Conservation (phyloP, 2,888 invertebrate genomes). For the Tineola bisselliella region DNA sequence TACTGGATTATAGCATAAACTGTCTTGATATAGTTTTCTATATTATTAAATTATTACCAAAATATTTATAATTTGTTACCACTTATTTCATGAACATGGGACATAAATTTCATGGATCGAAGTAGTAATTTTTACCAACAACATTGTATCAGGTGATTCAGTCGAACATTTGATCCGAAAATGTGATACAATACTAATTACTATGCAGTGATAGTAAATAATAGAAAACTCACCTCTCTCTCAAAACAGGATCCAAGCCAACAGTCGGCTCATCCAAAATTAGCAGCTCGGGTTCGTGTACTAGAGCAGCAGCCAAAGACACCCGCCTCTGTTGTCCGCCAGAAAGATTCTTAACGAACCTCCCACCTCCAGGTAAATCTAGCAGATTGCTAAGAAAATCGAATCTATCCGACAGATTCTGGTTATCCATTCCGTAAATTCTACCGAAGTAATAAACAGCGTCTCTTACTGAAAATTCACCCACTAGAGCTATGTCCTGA, state of each 20-base stretch:
- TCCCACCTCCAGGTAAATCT: conserved; percentile 77
- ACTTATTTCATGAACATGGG: too few species aligned
- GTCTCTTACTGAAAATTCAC: conserved; percentile 83
- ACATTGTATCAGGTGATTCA: too few species aligned
- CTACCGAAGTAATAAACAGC: conserved; percentile 89
- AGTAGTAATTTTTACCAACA: too few species aligned
- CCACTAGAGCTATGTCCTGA: conserved; percentile 81
- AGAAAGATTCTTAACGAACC: conserved; percentile 74
- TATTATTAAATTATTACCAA: too few species aligned
- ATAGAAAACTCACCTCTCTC: conserved; percentile 72
- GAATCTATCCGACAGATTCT: conserved; percentile 72
- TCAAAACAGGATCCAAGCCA: conserved; percentile 89
- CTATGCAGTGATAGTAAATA: too few species aligned
- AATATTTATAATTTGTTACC: too few species aligned
- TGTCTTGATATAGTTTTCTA: too few species aligned
- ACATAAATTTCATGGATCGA: too few species aligned
- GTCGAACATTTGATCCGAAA: too few species aligned
- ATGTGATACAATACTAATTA: too few species aligned
- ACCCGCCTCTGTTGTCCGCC: conserved; percentile 92
- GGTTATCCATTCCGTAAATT: conserved; percentile 79
- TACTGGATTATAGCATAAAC: too few species aligned
- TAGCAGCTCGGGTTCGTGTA: conserved; percentile 88
- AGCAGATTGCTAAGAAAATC: conserved; percentile 75
- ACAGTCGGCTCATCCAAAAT: conserved; percentile 95
- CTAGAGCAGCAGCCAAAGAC: conserved; percentile 87